Evolutionary conservation across 2,797 vertebrate species (phyloP).

Genomic region (Octomys mimax): DNA sequence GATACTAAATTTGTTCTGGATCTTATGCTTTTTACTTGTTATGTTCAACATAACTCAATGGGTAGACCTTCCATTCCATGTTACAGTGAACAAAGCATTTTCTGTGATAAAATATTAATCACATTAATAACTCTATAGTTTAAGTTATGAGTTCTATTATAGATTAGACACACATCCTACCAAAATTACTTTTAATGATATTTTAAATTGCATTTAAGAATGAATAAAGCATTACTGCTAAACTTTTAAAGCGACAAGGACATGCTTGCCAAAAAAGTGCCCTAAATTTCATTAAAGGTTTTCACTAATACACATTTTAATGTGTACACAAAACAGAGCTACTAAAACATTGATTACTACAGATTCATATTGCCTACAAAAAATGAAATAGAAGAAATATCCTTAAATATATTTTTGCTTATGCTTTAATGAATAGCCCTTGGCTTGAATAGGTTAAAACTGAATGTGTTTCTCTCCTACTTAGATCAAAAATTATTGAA

Average conservation of each 20-base stretch:
- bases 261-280: background rate
- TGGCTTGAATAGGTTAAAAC: constrained; percentile 17
- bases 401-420: background rate
- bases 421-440: background rate
- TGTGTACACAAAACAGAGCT: background rate
- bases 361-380: background rate
- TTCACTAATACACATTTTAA: background rate
- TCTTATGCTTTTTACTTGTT: background rate
- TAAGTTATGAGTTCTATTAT: constrained; percentile 15
- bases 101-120: background rate
- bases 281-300: background rate
- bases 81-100: background rate
- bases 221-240: background rate
- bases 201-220: constrained; percentile 47
- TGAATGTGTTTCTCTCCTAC: constrained; percentile 1
- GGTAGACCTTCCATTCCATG: background rate
- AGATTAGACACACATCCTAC: background rate
- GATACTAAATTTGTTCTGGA: background rate
- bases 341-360: background rate
- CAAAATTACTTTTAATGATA: background rate
- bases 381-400: constrained; percentile 6
- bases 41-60: background rate
- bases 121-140: background rate
- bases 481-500: background rate
- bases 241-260: background rate